A percentile compares a stretch with the other conserved stretches of the same genome.
phyloP scores from a whole-genome alignment of 2,888 invertebrate species.

The Rhogogaster chlorosoma region DNA sequence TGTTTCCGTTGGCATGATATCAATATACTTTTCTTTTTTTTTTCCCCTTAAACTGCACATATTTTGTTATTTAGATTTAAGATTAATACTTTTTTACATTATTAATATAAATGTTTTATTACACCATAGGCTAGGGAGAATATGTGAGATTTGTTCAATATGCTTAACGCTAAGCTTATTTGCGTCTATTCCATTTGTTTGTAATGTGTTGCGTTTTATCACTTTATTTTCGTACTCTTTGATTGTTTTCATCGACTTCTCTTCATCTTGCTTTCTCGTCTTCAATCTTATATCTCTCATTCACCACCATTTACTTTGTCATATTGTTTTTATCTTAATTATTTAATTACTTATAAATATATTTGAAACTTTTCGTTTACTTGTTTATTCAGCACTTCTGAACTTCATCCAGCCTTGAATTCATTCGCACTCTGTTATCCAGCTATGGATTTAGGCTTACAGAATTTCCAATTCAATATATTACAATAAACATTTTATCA shows the following conservation, averaged over 20 bases:
- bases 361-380: not conserved
- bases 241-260: constrained; percentile 58
- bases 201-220: constrained; percentile 58
- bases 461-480: not conserved
- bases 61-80: constrained; percentile 47
- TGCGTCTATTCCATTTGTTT: constrained; percentile 46
- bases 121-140: constrained; percentile 32
- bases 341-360: constrained; percentile 56
- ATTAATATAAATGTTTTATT: constrained; percentile 36
- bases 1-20: constrained; percentile 42
- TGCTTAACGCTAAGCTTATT: constrained; percentile 41
- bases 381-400: constrained; percentile 18
- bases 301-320: constrained; percentile 54
- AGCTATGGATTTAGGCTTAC: not conserved
- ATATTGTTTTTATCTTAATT: constrained; percentile 13
- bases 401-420: constrained; percentile 37
- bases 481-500: too few relatives aligned
- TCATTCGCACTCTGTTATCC: not conserved
- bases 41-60: constrained; percentile 20
- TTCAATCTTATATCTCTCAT: constrained; percentile 53
- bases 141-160: constrained; percentile 25
- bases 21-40: constrained; percentile 22
- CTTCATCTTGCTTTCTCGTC: constrained; percentile 55
- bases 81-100: constrained; percentile 31
- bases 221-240: constrained; percentile 62